phyloP scores from a whole-genome alignment of 2,113 vertebrate species.

The Furnarius figulus region DNA sequence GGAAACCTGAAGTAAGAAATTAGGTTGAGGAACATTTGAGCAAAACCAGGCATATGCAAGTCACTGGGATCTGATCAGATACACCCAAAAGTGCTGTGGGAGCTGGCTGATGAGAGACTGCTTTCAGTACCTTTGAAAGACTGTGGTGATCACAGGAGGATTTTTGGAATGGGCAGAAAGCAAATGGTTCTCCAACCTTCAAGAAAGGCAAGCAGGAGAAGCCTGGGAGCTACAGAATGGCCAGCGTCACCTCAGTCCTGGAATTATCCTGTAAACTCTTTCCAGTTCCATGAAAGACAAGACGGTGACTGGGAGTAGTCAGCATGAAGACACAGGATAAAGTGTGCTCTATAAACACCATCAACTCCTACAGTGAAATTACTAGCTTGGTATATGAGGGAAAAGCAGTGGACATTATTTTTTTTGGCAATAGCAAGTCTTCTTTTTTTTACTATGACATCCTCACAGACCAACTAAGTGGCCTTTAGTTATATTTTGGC shows the following conservation, averaged over 20 bases:
- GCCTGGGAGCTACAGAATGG: neutral
- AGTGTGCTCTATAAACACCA: neutral
- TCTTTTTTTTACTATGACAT: neutral
- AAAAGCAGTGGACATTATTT: neutral
- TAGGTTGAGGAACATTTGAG: neutral
- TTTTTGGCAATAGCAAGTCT: neutral
- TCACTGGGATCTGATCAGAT: neutral
- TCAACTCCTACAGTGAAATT: neutral
- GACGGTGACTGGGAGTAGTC: neutral
- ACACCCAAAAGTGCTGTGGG: neutral
- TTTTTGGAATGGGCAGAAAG: neutral
- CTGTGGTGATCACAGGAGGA: neutral
- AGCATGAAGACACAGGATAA: neutral
- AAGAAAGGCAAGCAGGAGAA: neutral
- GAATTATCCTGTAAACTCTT: neutral
- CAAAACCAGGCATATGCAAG: rapidly evolving
- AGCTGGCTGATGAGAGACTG: neutral
- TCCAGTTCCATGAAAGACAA: neutral
- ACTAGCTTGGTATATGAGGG: neutral
- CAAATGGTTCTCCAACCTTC: neutral
- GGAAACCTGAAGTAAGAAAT: neutral
- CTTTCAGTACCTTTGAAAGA: neutral
- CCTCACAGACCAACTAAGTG: neutral
- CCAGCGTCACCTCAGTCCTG: neutral
- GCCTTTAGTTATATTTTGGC: neutral